Evolutionary conservation across 2,113 vertebrate genomes (phyloP).

Genomic region (Rhadina sibilatrix): DNA sequence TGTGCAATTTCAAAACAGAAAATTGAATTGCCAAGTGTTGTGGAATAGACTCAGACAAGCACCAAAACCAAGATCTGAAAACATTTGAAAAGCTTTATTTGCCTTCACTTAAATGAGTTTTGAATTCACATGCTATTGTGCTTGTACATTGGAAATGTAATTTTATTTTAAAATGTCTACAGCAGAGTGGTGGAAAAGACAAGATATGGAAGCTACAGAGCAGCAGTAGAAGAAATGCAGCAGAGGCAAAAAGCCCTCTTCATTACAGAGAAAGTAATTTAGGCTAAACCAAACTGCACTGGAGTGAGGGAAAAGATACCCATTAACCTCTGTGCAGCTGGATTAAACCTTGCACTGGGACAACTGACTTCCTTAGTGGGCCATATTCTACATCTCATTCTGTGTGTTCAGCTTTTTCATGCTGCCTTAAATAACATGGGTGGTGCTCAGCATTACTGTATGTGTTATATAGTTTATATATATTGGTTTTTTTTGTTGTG

Average conservation of each 20-base stretch:
- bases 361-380: background rate
- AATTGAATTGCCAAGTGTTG: background rate
- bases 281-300: background rate
- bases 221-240: background rate
- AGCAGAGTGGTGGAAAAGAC: background rate
- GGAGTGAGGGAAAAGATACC: background rate
- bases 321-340: background rate
- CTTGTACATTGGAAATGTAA: background rate
- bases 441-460: background rate
- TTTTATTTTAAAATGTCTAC: background rate
- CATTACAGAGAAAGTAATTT: background rate
- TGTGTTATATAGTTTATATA: accelerated
- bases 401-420: background rate
- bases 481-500: too few species aligned
- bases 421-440: background rate
- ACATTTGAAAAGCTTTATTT: background rate
- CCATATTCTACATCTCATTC: background rate
- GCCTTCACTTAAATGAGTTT: background rate
- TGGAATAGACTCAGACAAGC: background rate
- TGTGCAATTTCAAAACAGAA: background rate
- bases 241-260: background rate
- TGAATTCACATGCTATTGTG: background rate
- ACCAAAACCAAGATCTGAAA: background rate
- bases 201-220: background rate
- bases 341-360: background rate